phyloP scores from a whole-genome alignment of 2,888 invertebrate genomes.

The Folsomia manolachei region DNA sequence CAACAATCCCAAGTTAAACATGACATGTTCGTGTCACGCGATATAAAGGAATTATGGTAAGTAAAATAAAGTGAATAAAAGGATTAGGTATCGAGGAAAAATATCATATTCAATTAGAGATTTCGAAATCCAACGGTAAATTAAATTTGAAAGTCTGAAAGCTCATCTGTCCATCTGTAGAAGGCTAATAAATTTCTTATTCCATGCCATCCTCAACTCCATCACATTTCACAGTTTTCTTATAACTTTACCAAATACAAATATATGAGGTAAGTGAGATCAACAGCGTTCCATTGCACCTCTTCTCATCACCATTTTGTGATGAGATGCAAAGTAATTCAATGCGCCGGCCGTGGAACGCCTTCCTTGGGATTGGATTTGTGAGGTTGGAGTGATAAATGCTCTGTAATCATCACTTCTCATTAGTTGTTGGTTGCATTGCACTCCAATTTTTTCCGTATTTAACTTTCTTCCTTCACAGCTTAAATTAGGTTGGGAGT shows the following conservation, averaged over 20 bases:
- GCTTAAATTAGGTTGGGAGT: too few relatives aligned
- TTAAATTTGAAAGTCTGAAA: constrained; percentile 2
- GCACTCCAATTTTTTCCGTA: constrained; percentile 2
- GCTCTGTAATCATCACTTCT: constrained; percentile 4
- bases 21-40: background rate
- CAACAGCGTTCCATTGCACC: too few relatives aligned
- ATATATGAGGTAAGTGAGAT: background rate
- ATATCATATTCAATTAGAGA: constrained; percentile 8
- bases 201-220: background rate
- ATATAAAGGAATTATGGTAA: background rate
- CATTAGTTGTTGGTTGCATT: constrained; percentile 2
- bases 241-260: too few relatives aligned
- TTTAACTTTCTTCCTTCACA: constrained; percentile 6
- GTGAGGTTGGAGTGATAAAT: background rate
- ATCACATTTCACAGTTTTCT: too few relatives aligned
- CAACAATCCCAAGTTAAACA: background rate
- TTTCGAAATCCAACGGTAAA: constrained; percentile 3
- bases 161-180: background rate
- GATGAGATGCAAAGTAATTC: background rate
- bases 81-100: constrained; percentile 4
- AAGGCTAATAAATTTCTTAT: background rate
- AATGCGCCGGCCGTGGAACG: background rate
- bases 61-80: too few relatives aligned
- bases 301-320: background rate
- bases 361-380: background rate